Conservation (phyloP, 2,797 vertebrate species). For the Macropodus opercularis region DNA sequence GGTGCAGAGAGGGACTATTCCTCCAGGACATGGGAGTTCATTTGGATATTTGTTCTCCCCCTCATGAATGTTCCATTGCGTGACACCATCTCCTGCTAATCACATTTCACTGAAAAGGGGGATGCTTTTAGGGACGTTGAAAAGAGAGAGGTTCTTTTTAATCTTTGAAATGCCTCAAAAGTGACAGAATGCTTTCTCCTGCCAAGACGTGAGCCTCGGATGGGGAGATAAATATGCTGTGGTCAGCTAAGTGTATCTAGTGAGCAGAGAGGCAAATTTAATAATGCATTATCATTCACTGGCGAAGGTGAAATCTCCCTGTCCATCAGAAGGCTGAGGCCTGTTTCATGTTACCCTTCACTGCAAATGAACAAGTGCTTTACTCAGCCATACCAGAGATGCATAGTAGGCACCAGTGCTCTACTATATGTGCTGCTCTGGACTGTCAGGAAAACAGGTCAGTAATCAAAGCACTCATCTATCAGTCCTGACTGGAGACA, state of each 20-base stretch:
- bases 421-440: constrained; percentile 42
- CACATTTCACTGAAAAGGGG: constrained; percentile 89
- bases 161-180: constrained; percentile 99
- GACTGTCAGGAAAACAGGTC: constrained; percentile 63
- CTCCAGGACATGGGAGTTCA: constrained; percentile 88
- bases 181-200: constrained; percentile 99
- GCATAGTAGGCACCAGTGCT: constrained; percentile 71
- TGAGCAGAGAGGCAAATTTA: constrained; percentile 99
- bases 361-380: constrained; percentile 83
- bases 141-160: constrained; percentile 99
- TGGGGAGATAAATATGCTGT: constrained; percentile 99
- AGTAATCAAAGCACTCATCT: constrained; percentile 72
- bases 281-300: constrained; percentile 99
- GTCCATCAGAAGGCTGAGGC: constrained; percentile 89
- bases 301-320: constrained; percentile 99
- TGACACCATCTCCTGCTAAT: constrained; percentile 98
- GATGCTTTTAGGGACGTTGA: constrained; percentile 97
- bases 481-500: constrained; percentile 58
- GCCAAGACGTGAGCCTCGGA: constrained; percentile 99
- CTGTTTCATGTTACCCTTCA: constrained; percentile 86
- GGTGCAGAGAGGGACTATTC: constrained; percentile 85
- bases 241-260: constrained; percentile 99
- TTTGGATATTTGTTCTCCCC: constrained; percentile 90
- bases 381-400: constrained; percentile 79
- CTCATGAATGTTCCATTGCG: constrained; percentile 91